Conservation (phyloP, 2,888 invertebrate genomes). For the Troilus luridus region DNA sequence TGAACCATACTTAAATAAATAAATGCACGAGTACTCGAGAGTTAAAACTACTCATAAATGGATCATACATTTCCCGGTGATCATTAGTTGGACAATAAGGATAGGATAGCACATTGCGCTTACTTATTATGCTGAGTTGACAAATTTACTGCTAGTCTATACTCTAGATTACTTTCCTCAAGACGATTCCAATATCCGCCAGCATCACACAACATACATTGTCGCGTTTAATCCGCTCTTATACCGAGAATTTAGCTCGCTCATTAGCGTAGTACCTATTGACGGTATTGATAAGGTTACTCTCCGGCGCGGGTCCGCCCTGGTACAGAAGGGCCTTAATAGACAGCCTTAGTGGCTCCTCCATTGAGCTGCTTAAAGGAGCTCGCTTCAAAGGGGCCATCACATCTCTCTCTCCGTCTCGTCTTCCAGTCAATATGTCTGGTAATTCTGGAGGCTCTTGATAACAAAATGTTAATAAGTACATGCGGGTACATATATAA, state of each 20-base stretch:
- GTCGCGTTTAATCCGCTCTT: not conserved
- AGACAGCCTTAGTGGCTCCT: not conserved
- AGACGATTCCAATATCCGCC: not conserved
- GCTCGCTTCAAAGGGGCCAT: not conserved
- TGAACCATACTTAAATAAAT: too few relatives aligned
- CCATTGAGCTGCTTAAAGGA: not conserved
- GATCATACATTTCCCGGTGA: too few relatives aligned
- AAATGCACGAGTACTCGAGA: too few relatives aligned
- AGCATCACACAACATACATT: not conserved
- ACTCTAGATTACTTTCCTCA: not conserved
- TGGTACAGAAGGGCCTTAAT: not conserved
- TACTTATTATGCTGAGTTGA: too few relatives aligned
- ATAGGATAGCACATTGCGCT: too few relatives aligned
- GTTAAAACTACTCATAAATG: too few relatives aligned
- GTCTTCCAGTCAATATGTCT: not conserved
- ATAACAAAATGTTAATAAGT: not conserved
- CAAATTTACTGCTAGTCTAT: too few relatives aligned
- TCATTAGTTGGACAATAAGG: too few relatives aligned
- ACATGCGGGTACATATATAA: too few relatives aligned
- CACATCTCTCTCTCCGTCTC: not conserved
- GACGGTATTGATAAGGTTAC: not conserved
- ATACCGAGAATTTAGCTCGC: not conserved
- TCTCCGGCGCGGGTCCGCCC: not conserved
- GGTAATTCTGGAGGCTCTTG: not conserved
- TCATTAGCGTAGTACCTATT: not conserved